Evolutionary conservation across 2,113 vertebrate genomes (phyloP).

Genomic region (Thryonomys swinderianus): DNA sequence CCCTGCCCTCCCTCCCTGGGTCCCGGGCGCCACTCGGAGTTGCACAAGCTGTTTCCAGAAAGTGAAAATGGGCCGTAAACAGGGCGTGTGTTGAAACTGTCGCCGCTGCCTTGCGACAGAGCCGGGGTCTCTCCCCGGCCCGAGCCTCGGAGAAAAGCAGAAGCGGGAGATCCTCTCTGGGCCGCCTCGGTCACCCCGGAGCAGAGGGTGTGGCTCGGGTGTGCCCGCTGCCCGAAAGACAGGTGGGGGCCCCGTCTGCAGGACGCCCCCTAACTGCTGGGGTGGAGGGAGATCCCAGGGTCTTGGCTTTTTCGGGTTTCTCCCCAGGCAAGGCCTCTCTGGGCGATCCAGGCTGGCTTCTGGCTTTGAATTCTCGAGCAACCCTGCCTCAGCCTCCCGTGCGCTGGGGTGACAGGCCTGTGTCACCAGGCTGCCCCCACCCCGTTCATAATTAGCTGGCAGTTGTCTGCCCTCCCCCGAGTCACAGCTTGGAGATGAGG

Average conservation of each 20-base stretch:
- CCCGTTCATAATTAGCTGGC: background rate
- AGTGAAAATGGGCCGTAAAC: conserved; percentile 79
- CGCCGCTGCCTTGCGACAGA: conserved; percentile 78
- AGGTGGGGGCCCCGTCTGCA: background rate
- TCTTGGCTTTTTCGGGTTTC: background rate
- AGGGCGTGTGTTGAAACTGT: conserved; percentile 81
- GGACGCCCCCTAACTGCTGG: background rate
- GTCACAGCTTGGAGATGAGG: background rate
- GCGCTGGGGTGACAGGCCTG: background rate
- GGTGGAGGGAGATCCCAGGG: too few relatives aligned
- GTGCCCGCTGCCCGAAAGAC: background rate
- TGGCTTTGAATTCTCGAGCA: background rate
- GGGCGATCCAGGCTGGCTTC: background rate
- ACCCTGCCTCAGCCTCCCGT: background rate
- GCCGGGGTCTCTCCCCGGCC: conserved; percentile 81
- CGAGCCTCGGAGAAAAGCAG: background rate
- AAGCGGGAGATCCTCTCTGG: background rate
- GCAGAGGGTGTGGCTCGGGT: background rate
- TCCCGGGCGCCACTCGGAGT: conserved; percentile 50
- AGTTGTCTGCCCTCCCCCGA: background rate
- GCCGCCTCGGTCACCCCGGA: too few relatives aligned
- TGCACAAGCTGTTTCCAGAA: conserved; percentile 87
- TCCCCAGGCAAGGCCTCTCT: background rate
- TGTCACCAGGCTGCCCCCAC: background rate
- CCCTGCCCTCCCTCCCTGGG: background rate